Conservation (phyloP, 2,113 vertebrate genomes). For the Sminthopsis crassicaudata region DNA sequence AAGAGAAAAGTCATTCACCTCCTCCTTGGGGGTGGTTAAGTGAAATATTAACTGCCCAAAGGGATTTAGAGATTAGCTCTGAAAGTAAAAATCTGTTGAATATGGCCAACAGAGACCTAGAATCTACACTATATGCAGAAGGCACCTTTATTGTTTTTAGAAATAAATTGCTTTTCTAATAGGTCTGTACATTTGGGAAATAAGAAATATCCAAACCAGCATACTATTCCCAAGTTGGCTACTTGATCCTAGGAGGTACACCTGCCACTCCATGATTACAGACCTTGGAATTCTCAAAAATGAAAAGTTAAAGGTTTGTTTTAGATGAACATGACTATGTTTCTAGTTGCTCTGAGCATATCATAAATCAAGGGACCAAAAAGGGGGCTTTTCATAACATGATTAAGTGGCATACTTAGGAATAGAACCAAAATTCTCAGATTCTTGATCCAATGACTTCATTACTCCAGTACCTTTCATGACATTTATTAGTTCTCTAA, state of each 20-base stretch:
- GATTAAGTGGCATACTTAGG: background rate
- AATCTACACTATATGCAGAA: conserved; percentile 27
- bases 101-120: background rate
- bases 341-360: background rate
- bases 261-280: background rate
- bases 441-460: background rate
- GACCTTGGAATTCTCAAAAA: conserved; percentile 15
- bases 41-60: conserved; percentile 56
- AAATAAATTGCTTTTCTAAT: background rate
- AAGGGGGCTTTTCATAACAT: background rate
- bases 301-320: background rate
- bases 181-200: background rate
- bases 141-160: background rate
- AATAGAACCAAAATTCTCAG: background rate
- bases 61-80: conserved; percentile 12
- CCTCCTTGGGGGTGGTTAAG: background rate
- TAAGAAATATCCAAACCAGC: background rate
- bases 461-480: background rate
- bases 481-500: conserved; percentile 5
- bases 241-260: background rate
- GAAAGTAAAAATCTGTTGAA: conserved; percentile 20
- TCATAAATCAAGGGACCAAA: background rate
- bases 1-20: conserved; percentile 52
- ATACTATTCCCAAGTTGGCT: background rate
- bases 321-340: background rate